Percentiles rank a stretch among this genome's conserved stretches.
Conservation (phyloP, 2,888 invertebrate genomes). For the Ditylenchus weischeri region DNA sequence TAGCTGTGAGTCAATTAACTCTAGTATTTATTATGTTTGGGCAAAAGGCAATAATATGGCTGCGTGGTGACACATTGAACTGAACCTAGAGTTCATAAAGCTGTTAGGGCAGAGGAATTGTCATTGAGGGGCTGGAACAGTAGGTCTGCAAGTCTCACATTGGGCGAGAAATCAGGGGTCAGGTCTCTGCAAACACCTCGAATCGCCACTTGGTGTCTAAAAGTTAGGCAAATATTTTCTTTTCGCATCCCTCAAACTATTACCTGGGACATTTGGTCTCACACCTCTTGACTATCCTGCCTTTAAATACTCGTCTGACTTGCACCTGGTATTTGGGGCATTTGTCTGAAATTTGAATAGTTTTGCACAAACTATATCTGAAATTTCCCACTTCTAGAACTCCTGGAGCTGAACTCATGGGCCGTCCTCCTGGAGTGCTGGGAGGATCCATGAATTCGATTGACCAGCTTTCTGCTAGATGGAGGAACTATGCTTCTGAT, state of each 20-base stretch:
- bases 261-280: constrained; percentile 48
- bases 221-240: too few species aligned
- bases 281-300: constrained; percentile 54
- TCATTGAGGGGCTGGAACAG: constrained; percentile 9
- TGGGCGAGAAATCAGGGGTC: constrained; percentile 28
- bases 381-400: constrained; percentile 21
- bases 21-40: too few species aligned
- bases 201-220: constrained; percentile 45
- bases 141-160: constrained; percentile 7
- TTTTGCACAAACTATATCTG: neutral
- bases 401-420: constrained; percentile 15
- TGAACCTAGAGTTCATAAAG: too few species aligned
- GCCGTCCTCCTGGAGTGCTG: neutral
- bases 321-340: constrained; percentile 52
- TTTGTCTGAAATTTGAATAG: constrained; percentile 32
- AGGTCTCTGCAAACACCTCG: constrained; percentile 54
- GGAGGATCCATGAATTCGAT: constrained; percentile 12
- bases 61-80: too few species aligned
- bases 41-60: too few species aligned
- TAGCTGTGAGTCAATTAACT: too few species aligned
- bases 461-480: neutral
- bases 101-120: neutral
- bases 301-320: constrained; percentile 51
- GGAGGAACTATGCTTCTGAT: neutral
- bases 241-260: too few species aligned